A percentile compares a stretch with the other conserved stretches of the same genome.
These are phyloP conservation scores for Arion vulgaris DNA, from an alignment of 1,140 invertebrate species.

Conservation along the genomic window DNA sequence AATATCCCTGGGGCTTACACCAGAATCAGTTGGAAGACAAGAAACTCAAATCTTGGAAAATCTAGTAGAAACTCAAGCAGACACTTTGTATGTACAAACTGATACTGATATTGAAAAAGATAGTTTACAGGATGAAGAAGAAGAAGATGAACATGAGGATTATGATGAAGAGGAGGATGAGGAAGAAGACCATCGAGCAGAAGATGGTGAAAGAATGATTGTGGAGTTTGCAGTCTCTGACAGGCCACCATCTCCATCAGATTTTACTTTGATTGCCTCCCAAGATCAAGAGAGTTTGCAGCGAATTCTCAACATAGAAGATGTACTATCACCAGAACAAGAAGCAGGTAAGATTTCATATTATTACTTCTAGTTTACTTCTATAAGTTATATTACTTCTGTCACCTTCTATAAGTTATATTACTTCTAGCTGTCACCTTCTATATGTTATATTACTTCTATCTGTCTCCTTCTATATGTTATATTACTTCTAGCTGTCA, in stretches of 20 bases:
- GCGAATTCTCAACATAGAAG: slow-evolving; percentile 49
- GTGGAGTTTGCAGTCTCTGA: slow-evolving; percentile 45
- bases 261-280: slow-evolving; percentile 67
- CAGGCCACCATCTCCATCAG: slow-evolving; percentile 68
- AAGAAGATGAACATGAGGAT: slow-evolving; percentile 28
- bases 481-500: no score
- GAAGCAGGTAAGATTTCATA: slow-evolving; percentile 25
- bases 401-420: no score
- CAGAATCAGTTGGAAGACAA: not conserved
- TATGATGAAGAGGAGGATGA: slow-evolving; percentile 36
- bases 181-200: slow-evolving; percentile 37
- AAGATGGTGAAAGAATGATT: slow-evolving; percentile 25
- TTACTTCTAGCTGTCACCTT: no score
- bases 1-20: slow-evolving; percentile 50
- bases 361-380: no score
- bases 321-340: slow-evolving; percentile 37
- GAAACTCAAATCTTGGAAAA: not conserved
- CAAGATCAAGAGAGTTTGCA: slow-evolving; percentile 65
- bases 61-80: not conserved
- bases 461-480: no score
- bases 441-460: no score
- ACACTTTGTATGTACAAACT: slow-evolving; percentile 27
- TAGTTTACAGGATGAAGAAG: slow-evolving; percentile 32
- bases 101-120: slow-evolving; percentile 35
- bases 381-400: no score